Conservation (phyloP, 2,113 vertebrate genomes). For the Pholis gunnellus region DNA sequence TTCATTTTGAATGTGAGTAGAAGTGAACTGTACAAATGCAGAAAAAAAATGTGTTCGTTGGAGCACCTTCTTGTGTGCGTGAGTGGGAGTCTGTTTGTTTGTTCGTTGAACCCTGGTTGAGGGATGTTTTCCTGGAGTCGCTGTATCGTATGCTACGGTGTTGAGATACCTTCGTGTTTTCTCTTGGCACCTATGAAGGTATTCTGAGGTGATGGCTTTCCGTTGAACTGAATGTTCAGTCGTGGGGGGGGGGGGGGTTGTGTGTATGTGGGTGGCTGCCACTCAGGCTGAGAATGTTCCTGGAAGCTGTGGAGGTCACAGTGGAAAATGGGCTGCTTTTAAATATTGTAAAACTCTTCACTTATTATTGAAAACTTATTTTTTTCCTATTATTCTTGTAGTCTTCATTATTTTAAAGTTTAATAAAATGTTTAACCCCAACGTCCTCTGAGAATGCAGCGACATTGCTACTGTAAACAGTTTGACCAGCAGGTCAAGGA, state of each 20-base stretch:
- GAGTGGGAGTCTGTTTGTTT: conserved; percentile 30
- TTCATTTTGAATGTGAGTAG: background rate
- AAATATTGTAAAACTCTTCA: background rate
- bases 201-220: conserved; percentile 29
- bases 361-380: no score
- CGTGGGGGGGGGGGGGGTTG: background rate
- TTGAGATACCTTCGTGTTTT: conserved; percentile 30
- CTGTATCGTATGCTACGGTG: background rate
- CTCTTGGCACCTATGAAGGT: conserved; percentile 25
- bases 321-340: conserved; percentile 11
- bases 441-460: background rate
- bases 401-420: background rate
- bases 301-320: conserved; percentile 50
- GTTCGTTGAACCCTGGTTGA: conserved; percentile 19
- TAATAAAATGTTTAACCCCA: background rate
- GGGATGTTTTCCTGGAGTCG: conserved; percentile 39
- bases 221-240: background rate
- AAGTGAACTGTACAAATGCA: conserved; percentile 1
- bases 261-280: conserved; percentile 54
- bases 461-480: background rate
- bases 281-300: conserved; percentile 50
- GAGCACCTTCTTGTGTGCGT: background rate
- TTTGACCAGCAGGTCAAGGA: background rate
- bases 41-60: background rate
- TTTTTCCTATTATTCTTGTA: no score